Evolutionary conservation across 2,888 invertebrate genomes (phyloP).

Genomic region (Rhaphigaster nebulosa): DNA sequence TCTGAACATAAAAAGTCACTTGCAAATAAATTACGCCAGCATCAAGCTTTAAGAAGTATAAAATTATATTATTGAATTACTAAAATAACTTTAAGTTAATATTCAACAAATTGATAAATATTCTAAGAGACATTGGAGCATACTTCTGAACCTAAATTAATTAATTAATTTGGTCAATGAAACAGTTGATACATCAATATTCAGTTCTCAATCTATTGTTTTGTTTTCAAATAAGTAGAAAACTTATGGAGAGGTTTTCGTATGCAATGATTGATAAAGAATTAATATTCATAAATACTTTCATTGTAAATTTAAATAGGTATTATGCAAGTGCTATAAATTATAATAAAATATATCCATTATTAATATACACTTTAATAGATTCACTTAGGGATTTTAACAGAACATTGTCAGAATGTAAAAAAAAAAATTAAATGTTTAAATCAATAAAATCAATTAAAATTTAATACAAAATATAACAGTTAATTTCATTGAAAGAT

Average conservation of each 20-base stretch:
- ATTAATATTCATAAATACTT: conserved; percentile 1
- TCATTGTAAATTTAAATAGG: not conserved
- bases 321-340: not conserved
- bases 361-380: not conserved
- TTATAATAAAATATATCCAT: not conserved
- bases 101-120: not conserved
- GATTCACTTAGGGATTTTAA: not conserved
- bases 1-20: not conserved
- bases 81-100: not conserved
- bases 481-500: conserved; percentile 1
- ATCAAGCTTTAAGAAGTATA: not conserved
- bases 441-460: not conserved
- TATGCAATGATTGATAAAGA: not conserved
- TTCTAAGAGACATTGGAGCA: not conserved
- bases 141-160: not conserved
- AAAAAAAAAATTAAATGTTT: not conserved
- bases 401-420: not conserved
- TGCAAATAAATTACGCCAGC: not conserved
- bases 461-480: not conserved
- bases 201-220: not conserved
- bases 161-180: not conserved
- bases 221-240: not conserved
- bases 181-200: not conserved
- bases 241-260: not conserved
- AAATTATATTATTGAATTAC: not conserved